Base-by-base conservation (phyloP, 2,113 vertebrate species). In the Sylvia atricapilla region DNA sequence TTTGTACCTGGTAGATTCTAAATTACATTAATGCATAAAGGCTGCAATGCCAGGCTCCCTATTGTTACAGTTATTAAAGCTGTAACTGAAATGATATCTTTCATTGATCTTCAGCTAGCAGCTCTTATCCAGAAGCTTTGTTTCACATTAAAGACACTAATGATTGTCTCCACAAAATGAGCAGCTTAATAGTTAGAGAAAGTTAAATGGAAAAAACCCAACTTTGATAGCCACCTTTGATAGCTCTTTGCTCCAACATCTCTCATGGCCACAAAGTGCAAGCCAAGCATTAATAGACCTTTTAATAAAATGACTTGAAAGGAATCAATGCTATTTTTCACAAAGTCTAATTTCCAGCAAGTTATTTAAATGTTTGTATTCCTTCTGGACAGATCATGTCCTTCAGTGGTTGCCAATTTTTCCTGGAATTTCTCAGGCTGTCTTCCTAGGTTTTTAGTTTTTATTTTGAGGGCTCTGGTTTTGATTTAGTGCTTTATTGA, bases 21-120 rank as follows among this genome's bases (percentile, higher is more conserved):
- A 97, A 98, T 98, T 98, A 95, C 91, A 98, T 98, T 98, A 98
- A 98, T 97, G 95, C 96, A 94, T 94, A 97, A 98, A 98, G 82
- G 69, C 35, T 13, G 90, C 39, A 70, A 93, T 97, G 98, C 97
- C 97, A 97, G 97, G 88, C 97, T 98, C 97, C 97, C 97, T 96
- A 97, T 81, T 91, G 97, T 97, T 98, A 97, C 93, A 97, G 90
- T 98, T 98, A 98, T 98, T 97, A 98, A 97, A 96, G 94, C 96
- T 95, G 84, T 94, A 96, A 97, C 94, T 95, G 96, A 97, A 97
- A 97, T 60, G 46, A 82, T 98, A 97, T 97, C 95, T 97, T 93
- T 98, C 95, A 97, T 96, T 97, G 97, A 98, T 98, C 97, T 98
- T 97, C 89, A 97, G 96, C 80, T 91, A 97, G 90, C 97, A 96